Percentiles rank a stretch among this genome's conserved stretches.
These are phyloP conservation scores for Phataginus tricuspis DNA, from an alignment of 2,797 vertebrate species.

Conservation along the genomic window DNA sequence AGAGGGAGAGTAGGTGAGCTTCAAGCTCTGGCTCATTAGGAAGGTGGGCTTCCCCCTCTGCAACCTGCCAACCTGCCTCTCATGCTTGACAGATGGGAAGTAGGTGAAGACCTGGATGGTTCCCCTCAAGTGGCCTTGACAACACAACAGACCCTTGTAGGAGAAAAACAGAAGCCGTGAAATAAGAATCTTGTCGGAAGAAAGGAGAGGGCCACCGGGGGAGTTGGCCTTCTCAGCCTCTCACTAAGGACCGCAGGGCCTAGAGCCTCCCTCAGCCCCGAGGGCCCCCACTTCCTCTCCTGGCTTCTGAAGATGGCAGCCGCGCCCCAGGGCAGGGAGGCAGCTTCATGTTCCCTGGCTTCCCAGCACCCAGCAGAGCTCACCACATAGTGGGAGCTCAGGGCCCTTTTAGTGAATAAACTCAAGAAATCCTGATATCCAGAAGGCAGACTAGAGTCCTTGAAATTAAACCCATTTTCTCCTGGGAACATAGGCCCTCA, in stretches of 20 bases:
- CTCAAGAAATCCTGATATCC: not conserved
- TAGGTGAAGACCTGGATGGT: not conserved
- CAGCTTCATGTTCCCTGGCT: rapidly evolving
- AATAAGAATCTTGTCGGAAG: not conserved
- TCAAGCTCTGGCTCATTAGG: not conserved
- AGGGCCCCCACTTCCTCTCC: not conserved
- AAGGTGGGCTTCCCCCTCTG: not conserved
- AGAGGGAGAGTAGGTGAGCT: not conserved
- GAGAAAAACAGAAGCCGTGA: not conserved
- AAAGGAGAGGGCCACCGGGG: rapidly evolving
- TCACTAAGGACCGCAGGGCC: not conserved
- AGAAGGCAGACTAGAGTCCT: not conserved
- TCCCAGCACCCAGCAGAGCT: not conserved
- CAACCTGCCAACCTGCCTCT: not conserved
- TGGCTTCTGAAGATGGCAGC: not conserved
- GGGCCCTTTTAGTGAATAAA: not conserved
- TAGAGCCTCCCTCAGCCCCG: rapidly evolving
- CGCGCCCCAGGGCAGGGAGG: not conserved
- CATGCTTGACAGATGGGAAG: not conserved
- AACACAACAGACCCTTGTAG: not conserved
- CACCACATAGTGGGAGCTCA: not conserved
- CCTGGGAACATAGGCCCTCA: not conserved
- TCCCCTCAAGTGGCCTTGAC: not conserved
- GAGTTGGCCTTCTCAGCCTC: not conserved
- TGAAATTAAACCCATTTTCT: not conserved